Evolutionary conservation across 2,113 vertebrate species (phyloP).

Genomic region (Ancistrus triradiatus): DNA sequence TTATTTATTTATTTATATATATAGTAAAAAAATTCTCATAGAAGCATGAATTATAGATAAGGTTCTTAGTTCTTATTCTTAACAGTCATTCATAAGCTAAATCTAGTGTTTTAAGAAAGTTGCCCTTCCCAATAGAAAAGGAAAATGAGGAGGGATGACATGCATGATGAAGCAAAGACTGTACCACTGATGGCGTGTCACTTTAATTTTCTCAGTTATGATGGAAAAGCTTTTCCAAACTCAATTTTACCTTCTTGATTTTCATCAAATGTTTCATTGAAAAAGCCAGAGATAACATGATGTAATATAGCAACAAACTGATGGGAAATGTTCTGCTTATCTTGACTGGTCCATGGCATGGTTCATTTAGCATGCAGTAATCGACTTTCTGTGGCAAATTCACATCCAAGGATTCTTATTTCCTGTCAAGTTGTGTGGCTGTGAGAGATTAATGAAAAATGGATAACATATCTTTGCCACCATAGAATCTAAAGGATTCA

Average conservation of each 20-base stretch:
- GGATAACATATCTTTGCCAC: slow-evolving; percentile 6
- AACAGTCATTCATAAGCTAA: no score
- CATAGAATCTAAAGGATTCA: slow-evolving; percentile 8
- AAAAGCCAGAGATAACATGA: neutral
- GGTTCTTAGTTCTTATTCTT: no score
- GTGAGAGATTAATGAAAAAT: slow-evolving; percentile 20
- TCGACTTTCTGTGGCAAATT: slow-evolving; percentile 23
- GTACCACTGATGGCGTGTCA: neutral
- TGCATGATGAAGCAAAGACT: neutral
- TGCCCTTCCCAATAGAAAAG: neutral
- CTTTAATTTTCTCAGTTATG: neutral
- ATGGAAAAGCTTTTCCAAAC: neutral
- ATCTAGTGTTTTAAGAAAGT: no score
- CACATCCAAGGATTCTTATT: neutral
- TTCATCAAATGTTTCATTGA: slow-evolving; percentile 14
- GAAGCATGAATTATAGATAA: no score
- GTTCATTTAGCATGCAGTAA: slow-evolving; percentile 20
- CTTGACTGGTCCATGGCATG: slow-evolving; percentile 1
- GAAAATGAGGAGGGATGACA: neutral
- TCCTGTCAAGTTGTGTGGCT: slow-evolving; percentile 7
- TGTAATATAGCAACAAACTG: slow-evolving; percentile 13
- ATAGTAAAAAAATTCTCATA: no score
- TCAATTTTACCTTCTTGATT: neutral
- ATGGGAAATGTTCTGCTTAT: slow-evolving; percentile 23
- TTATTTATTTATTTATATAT: no score